These are phyloP conservation scores for Psittacula cyanocephala DNA, from an alignment of 2,113 vertebrate genomes.

Conservation along the genomic window DNA sequence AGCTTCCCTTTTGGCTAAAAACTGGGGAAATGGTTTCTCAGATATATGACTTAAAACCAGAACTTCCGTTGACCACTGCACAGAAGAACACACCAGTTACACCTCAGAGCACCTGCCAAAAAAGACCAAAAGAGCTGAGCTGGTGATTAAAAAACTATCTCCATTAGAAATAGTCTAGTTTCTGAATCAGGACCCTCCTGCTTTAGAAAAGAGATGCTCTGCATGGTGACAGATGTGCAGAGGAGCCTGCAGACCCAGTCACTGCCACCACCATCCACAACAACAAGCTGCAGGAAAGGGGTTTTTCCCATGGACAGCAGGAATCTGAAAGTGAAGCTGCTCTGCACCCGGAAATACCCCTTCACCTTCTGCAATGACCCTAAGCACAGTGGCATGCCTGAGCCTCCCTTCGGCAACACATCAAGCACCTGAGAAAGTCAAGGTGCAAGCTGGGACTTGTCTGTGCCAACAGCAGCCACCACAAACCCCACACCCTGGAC, in stretches of 20 bases:
- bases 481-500: background rate
- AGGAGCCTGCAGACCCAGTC: background rate
- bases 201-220: background rate
- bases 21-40: background rate
- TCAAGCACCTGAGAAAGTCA: background rate
- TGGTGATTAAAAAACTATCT: background rate
- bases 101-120: background rate
- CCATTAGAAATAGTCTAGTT: background rate
- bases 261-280: background rate
- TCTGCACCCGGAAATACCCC: background rate
- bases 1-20: background rate
- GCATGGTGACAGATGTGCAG: fast-evolving
- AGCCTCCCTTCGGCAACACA: background rate
- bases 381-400: background rate
- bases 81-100: background rate
- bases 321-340: background rate
- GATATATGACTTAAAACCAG: background rate
- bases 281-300: background rate
- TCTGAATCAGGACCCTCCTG: background rate
- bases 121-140: background rate
- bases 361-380: background rate
- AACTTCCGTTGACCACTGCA: background rate
- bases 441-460: background rate
- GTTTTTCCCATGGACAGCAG: background rate
- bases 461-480: background rate